A percentile compares a stretch with the other conserved stretches of the same genome.
Evolutionary conservation across 2,888 invertebrate species (phyloP).

Genomic region (Tupiocoris notatus): DNA sequence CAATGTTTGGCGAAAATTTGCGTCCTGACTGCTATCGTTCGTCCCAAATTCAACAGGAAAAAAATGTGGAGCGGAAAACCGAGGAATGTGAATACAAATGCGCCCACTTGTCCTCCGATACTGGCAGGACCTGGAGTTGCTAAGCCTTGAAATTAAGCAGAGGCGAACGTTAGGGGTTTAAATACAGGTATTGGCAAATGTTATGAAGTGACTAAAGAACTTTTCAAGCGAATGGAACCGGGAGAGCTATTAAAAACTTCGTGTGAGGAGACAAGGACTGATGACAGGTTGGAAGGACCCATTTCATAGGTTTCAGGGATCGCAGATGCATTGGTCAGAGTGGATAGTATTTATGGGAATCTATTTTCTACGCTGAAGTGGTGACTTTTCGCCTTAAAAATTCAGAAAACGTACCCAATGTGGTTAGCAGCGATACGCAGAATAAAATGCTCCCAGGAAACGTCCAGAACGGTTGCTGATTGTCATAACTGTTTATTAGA

Average conservation of each 20-base stretch:
- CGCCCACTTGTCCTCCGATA: conserved; percentile 61
- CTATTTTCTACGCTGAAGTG: too few species aligned
- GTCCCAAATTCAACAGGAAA: conserved; percentile 60
- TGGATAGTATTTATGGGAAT: too few species aligned
- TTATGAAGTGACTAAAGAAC: too few species aligned
- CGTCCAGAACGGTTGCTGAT: conserved; percentile 62
- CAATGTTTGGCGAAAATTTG: conserved; percentile 55
- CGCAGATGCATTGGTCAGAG: too few species aligned
- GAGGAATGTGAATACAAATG: conserved; percentile 64
- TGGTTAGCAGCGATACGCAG: conserved; percentile 67
- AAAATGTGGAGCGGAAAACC: conserved; percentile 69
- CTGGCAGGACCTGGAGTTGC: conserved; percentile 72
- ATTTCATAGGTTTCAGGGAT: too few species aligned
- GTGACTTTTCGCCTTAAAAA: too few species aligned
- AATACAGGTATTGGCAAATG: too few species aligned
- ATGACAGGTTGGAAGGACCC: too few species aligned
- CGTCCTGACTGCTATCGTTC: conserved; percentile 55
- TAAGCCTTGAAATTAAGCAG: conserved; percentile 65
- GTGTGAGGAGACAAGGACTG: too few species aligned
- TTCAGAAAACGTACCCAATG: conserved; percentile 63
- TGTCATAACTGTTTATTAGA: conserved; percentile 60
- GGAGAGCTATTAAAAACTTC: too few species aligned
- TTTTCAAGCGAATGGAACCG: too few species aligned
- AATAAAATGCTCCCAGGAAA: conserved; percentile 68
- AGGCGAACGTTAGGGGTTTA: neutral